Evolutionary conservation across 1,140 invertebrate species (phyloP).

Genomic region (Aphelinus atriplicis): DNA sequence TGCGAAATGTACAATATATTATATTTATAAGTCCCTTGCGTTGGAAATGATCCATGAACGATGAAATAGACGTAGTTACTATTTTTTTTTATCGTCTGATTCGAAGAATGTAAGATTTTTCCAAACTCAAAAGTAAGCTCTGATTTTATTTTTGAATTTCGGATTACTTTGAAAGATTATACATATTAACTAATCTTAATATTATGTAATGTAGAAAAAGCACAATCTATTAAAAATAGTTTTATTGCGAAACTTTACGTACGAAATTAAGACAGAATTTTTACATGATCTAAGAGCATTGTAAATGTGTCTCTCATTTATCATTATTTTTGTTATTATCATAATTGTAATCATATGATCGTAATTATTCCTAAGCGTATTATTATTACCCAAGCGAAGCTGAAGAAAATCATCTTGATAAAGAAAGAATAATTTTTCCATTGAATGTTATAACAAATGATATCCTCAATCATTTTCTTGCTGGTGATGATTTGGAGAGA

Average conservation of each 20-base stretch:
- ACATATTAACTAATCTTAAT: constrained; percentile 27
- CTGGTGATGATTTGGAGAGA: constrained; percentile 30
- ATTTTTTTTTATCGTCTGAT: constrained; percentile 34
- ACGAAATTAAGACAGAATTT: constrained; percentile 19
- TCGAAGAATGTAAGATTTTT: too few species aligned
- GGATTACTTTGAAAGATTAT: constrained; percentile 32
- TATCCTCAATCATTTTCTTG: constrained; percentile 29
- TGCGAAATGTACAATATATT: constrained; percentile 33
- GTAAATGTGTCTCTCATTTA: constrained; percentile 26
- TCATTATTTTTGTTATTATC: constrained; percentile 29
- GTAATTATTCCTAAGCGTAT: constrained; percentile 19
- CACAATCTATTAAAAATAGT: constrained; percentile 31
- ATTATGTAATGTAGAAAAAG: constrained; percentile 36
- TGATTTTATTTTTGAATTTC: not conserved
- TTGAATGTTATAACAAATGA: constrained; percentile 13
- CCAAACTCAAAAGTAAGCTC: too few species aligned
- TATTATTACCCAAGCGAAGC: not conserved
- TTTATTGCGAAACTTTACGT: constrained; percentile 32
- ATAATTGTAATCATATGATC: constrained; percentile 36
- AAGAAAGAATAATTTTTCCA: constrained; percentile 19
- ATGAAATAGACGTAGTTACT: constrained; percentile 50
- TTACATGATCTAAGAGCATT: constrained; percentile 35
- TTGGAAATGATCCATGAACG: constrained; percentile 33
- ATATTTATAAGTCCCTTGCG: constrained; percentile 30
- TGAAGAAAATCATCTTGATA: constrained; percentile 1